phyloP scores from a whole-genome alignment of 2,888 invertebrate genomes.

The Amiota communis region DNA sequence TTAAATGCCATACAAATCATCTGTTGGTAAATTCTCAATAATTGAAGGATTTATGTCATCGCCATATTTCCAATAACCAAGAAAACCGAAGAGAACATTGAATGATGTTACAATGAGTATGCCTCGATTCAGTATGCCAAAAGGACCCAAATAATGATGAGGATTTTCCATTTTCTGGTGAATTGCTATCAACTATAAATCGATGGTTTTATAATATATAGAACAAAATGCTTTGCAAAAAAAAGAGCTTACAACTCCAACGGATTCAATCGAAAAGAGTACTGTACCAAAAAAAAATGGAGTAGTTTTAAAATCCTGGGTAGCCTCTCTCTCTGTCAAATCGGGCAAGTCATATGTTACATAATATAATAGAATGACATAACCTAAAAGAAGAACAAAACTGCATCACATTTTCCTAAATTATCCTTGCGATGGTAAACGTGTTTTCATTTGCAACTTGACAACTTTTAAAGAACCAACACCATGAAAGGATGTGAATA shows the following conservation, averaged over 20 bases:
- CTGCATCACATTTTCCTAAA: background rate
- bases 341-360: background rate
- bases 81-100: conserved; percentile 90
- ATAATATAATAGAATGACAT: too few species aligned
- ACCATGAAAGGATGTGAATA: too few species aligned
- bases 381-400: background rate
- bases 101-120: conserved; percentile 86
- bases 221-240: too few species aligned
- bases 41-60: conserved; percentile 82
- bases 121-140: conserved; percentile 89
- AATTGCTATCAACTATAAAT: conserved; percentile 88
- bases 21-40: conserved; percentile 86
- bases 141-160: conserved; percentile 87
- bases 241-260: conserved; percentile 80
- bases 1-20: conserved; percentile 77
- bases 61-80: conserved; percentile 92
- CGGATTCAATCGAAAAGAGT: conserved; percentile 91
- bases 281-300: conserved; percentile 93
- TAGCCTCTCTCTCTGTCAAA: background rate
- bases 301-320: conserved; percentile 71
- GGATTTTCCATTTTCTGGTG: conserved; percentile 95
- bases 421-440: too few species aligned
- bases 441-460: too few species aligned
- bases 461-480: too few species aligned
- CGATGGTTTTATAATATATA: background rate